A percentile compares a stretch with the other conserved stretches of the same genome.
Evolutionary conservation across 1,140 invertebrate genomes (phyloP).

Genomic region (Cryptotermes secundus): DNA sequence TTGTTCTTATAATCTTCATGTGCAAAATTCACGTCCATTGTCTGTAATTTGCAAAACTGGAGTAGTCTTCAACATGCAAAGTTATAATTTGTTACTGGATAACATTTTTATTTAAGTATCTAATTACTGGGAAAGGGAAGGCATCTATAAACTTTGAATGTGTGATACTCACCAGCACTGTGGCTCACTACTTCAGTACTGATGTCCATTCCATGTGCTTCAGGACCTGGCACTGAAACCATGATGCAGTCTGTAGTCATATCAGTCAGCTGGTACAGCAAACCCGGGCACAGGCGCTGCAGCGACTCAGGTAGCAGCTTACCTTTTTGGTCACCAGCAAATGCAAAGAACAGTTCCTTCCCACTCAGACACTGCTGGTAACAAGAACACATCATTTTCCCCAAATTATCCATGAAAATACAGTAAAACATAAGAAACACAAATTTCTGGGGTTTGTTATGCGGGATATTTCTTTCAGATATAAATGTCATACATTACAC

Average conservation of each 20-base stretch:
- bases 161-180: background rate
- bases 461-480: too few species aligned
- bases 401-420: constrained; percentile 30
- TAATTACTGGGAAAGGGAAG: background rate
- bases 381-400: constrained; percentile 41
- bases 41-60: too few species aligned
- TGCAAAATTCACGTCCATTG: too few species aligned
- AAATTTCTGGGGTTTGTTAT: background rate
- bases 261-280: constrained; percentile 26
- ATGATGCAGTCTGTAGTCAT: constrained; percentile 28
- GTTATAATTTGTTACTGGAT: too few species aligned
- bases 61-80: too few species aligned
- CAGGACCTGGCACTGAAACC: background rate
- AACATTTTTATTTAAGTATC: background rate
- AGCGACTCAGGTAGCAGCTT: background rate
- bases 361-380: constrained; percentile 49
- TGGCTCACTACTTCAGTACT: background rate
- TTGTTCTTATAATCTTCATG: too few species aligned
- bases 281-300: constrained; percentile 22
- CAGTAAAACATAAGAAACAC: background rate
- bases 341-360: constrained; percentile 45
- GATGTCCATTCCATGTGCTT: background rate
- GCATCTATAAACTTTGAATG: background rate
- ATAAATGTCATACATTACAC: too few species aligned
- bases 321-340: constrained; percentile 37